Evolutionary conservation across 2,888 invertebrate species (phyloP).

Genomic region (Silvanus unidentatus): DNA sequence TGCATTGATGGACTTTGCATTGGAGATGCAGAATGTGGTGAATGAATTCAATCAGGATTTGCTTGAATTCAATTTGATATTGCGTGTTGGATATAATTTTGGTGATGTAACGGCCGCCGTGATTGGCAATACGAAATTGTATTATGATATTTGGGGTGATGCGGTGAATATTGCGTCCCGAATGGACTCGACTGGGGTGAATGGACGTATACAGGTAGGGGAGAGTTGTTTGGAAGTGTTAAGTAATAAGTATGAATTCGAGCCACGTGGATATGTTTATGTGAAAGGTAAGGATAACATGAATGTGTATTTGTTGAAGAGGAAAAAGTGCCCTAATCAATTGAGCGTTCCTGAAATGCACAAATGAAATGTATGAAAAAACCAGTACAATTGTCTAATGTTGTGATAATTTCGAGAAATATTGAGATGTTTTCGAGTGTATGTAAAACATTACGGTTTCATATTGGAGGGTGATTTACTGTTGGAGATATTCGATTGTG

Average conservation of each 20-base stretch:
- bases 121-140: conserved; percentile 91
- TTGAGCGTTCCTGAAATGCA: conserved; percentile 21
- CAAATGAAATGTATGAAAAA: background rate
- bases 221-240: conserved; percentile 69
- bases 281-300: conserved; percentile 96
- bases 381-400: background rate
- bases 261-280: conserved; percentile 87
- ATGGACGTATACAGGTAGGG: conserved; percentile 77
- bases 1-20: conserved; percentile 86
- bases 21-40: conserved; percentile 84
- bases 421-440: background rate
- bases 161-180: conserved; percentile 95
- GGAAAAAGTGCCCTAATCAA: conserved; percentile 45
- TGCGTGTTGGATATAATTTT: conserved; percentile 84
- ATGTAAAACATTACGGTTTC: background rate
- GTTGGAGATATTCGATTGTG: background rate
- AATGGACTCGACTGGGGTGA: conserved; percentile 94
- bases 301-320: conserved; percentile 75
- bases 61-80: conserved; percentile 80
- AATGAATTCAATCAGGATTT: conserved; percentile 85
- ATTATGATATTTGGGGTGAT: conserved; percentile 98
- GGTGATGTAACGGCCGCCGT: conserved; percentile 96
- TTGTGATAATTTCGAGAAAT: conserved; percentile 1
- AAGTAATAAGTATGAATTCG: conserved; percentile 73
- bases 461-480: background rate